Evolutionary conservation across 1,140 invertebrate genomes (phyloP).

Genomic region (Drosophila serrata): DNA sequence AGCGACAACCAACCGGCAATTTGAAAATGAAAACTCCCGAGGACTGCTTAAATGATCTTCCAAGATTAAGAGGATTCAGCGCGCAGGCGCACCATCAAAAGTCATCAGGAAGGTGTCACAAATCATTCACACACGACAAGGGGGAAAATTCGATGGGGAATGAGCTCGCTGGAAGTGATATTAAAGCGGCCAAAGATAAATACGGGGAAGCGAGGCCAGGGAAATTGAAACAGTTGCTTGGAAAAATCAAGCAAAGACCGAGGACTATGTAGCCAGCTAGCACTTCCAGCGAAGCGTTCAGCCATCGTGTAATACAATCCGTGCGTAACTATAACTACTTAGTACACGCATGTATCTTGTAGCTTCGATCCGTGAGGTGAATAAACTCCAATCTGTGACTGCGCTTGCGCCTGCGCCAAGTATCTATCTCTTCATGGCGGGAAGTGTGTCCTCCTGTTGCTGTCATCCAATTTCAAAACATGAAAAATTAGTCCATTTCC

Average conservation of each 20-base stretch:
- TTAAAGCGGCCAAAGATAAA: conserved; percentile 69
- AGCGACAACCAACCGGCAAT: conserved; percentile 25
- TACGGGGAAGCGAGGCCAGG: conserved; percentile 43
- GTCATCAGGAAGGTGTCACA: conserved; percentile 71
- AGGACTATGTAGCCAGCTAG: too few relatives aligned
- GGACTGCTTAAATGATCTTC: conserved; percentile 23
- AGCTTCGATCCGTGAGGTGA: conserved; percentile 61
- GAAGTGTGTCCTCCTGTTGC: conserved; percentile 42
- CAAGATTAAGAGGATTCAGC: conserved; percentile 31
- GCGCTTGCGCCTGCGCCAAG: conserved; percentile 46
- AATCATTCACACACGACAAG: conserved; percentile 70
- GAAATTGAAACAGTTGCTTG: conserved; percentile 77
- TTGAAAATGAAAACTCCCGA: not conserved
- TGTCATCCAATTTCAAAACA: conserved; percentile 77
- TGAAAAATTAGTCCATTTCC: conserved; percentile 75
- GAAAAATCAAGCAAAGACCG: conserved; percentile 57
- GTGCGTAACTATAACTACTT: conserved; percentile 81
- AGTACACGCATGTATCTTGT: conserved; percentile 51
- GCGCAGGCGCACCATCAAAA: conserved; percentile 54
- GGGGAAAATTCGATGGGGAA: not conserved
- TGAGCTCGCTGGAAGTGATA: conserved; percentile 61
- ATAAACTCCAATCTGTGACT: conserved; percentile 55
- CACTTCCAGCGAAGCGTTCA: conserved; percentile 59
- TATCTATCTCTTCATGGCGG: conserved; percentile 11
- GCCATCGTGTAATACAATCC: conserved; percentile 73